Evolutionary conservation across 1,140 invertebrate genomes (phyloP).

Genomic region (Brachystomella parvula): DNA sequence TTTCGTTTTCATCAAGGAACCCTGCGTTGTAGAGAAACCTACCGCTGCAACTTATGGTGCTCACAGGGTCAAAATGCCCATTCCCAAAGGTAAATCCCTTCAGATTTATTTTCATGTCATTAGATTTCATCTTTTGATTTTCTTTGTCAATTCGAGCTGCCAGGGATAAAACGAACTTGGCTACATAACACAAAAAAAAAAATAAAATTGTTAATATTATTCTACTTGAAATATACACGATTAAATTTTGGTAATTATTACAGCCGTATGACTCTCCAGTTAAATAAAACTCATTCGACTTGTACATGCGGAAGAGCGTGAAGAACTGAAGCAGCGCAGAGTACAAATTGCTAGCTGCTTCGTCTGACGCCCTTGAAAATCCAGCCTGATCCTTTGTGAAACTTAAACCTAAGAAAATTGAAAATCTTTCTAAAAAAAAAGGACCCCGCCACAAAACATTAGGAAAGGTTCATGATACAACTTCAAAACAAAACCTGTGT

Average conservation of each 20-base stretch:
- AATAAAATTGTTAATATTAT: conserved; percentile 11
- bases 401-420: conserved; percentile 39
- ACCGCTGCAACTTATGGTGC: conserved; percentile 46
- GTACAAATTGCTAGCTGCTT: conserved; percentile 46
- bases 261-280: conserved; percentile 44
- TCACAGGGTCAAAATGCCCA: conserved; percentile 46
- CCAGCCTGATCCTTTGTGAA: conserved; percentile 39
- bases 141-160: conserved; percentile 64
- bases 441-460: too few species aligned
- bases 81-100: conserved; percentile 49
- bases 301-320: conserved; percentile 41
- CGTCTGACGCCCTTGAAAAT: conserved; percentile 43
- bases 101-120: conserved; percentile 17
- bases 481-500: too few species aligned
- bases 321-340: conserved; percentile 45
- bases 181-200: neutral
- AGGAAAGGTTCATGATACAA: too few species aligned
- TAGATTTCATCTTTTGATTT: conserved; percentile 41
- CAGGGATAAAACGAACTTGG: conserved; percentile 64
- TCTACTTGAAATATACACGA: conserved; percentile 14
- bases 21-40: conserved; percentile 47
- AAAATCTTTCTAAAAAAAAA: too few species aligned
- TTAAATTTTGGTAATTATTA: conserved; percentile 38
- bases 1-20: conserved; percentile 43
- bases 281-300: conserved; percentile 43